Evolutionary conservation across 2,797 vertebrate species (phyloP).

Genomic region (Petrocephalus sullivani): DNA sequence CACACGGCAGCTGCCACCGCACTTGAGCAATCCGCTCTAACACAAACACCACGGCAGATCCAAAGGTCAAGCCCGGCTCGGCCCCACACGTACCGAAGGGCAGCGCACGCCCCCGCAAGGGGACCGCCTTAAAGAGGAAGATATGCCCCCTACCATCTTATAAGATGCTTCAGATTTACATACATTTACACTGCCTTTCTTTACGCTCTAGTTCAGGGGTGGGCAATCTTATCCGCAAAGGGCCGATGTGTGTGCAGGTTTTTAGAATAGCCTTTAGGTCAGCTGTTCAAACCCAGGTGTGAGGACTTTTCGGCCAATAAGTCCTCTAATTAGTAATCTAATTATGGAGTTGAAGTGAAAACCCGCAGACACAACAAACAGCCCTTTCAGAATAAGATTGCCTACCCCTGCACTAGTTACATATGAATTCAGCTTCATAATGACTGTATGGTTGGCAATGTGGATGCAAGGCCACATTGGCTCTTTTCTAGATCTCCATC

Average conservation of each 20-base stretch:
- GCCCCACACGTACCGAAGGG: neutral
- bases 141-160: neutral
- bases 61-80: slow-evolving; percentile 19
- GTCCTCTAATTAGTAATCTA: too few relatives aligned
- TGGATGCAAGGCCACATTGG: neutral
- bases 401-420: too few relatives aligned
- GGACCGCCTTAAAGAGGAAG: neutral
- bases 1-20: neutral
- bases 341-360: too few relatives aligned
- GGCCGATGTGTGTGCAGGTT: too few relatives aligned
- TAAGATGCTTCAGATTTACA: neutral
- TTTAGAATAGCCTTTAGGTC: too few relatives aligned
- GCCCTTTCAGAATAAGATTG: too few relatives aligned
- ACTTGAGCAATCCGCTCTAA: slow-evolving; percentile 25
- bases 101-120: neutral
- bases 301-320: too few relatives aligned
- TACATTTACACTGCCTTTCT: neutral
- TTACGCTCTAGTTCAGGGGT: neutral
- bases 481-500: neutral
- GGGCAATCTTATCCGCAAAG: too few relatives aligned
- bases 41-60: slow-evolving; percentile 19
- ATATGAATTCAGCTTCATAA: neutral
- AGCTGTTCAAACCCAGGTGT: too few relatives aligned
- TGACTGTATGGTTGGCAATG: neutral
- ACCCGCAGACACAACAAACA: too few relatives aligned